Base-by-base conservation (phyloP, 1,140 invertebrate genomes). In the Bombus cullumanus region DNA sequence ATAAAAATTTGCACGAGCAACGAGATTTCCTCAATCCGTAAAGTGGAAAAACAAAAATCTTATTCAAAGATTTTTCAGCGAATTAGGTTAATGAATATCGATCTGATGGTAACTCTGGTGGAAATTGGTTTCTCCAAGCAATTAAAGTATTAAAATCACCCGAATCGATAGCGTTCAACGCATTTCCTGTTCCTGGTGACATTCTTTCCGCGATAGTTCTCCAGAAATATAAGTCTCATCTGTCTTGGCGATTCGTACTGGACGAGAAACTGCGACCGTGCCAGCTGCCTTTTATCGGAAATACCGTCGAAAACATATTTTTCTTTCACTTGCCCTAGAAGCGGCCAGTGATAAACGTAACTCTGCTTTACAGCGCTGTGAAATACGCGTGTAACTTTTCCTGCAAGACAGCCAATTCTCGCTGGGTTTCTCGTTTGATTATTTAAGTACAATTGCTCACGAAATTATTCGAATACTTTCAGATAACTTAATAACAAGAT, bases 251-350 rank as follows among this genome's bases (percentile, higher is more conserved):
- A 79, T 75, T 79, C 53, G n/a, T 28, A 37, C 39, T 25, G 2
- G 39, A 72, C 66, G 66, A 53, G 53, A n/a, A 77, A 71, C 43
- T 64, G 66, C 39, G 68, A 43, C 59, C 43, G 39, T 12, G 68
- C 68, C 80, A 59, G 87, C 62, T 82, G 87, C 53, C 79, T 72
- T 86, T 89, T 89, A 89, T 89, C 85, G 88, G 81, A 77, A 86
- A 80, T 86, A 39, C 47, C 47, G 87, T 62, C 72, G 76, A 89
- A 89, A 89, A 89, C 88, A 89, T 89, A 89, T 89, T 89, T 89
- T 89, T 80, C 79, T 47, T 66, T 37, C 77, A n/a, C 57, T 43
- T 69, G 25, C 28, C 37, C 47, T 8, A 22, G 53, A 39, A 39
- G 22, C 18, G 47, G 47, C 25, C 62, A 57, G 69, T 43, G 8